Conservation (phyloP, 2,113 vertebrate species). For the Parus major region DNA sequence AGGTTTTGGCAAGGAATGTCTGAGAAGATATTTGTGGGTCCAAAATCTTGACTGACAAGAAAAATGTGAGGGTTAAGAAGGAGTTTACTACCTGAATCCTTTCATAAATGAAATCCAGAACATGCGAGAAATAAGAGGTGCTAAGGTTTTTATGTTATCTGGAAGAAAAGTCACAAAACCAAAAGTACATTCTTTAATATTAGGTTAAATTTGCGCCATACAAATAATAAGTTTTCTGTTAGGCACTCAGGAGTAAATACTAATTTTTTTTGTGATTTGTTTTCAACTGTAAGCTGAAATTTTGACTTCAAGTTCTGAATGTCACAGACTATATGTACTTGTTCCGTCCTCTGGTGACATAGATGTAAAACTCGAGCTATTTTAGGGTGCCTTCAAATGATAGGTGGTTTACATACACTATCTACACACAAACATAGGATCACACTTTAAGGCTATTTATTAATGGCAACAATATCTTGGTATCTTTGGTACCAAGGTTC, state of each 20-base stretch:
- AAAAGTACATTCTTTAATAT: background rate
- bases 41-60: background rate
- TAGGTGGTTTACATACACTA: background rate
- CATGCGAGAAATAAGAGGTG: rapidly evolving
- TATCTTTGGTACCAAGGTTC: conserved; percentile 19
- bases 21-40: background rate
- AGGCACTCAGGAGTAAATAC: background rate
- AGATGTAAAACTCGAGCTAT: background rate
- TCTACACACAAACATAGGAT: background rate
- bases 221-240: background rate
- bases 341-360: background rate
- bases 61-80: background rate
- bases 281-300: background rate
- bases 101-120: background rate
- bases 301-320: background rate
- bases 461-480: background rate
- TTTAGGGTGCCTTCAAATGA: conserved; percentile 14
- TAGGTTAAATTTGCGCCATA: background rate
- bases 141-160: background rate
- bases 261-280: background rate
- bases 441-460: background rate
- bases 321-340: background rate
- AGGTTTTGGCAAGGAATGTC: background rate
- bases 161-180: background rate
- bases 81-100: background rate